phyloP scores from a whole-genome alignment of 2,888 invertebrate species.

The Carpatolechia fugitivella region DNA sequence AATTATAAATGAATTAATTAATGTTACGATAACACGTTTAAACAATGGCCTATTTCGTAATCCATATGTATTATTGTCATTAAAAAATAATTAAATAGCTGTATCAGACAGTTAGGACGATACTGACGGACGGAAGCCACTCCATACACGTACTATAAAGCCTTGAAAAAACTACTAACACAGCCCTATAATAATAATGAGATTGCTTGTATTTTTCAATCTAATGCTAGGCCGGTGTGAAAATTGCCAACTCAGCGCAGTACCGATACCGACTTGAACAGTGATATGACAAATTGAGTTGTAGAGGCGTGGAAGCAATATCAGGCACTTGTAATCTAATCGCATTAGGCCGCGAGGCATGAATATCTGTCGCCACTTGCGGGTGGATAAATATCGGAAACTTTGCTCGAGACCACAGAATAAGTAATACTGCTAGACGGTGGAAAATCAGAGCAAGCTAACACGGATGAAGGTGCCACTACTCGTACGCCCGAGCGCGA shows the following conservation, averaged over 20 bases:
- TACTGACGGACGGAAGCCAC: no score
- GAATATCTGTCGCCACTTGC: slow-evolving; percentile 1
- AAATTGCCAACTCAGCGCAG: not conserved
- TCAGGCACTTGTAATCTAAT: not conserved
- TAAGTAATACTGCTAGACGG: not conserved
- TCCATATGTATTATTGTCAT: no score
- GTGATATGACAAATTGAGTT: not conserved
- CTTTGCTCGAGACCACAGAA: not conserved
- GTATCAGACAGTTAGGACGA: no score
- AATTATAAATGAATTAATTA: no score
- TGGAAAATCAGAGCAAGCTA: slow-evolving; percentile 29
- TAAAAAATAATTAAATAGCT: no score
- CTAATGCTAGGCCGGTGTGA: no score
- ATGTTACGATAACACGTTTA: no score
- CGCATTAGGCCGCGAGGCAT: not conserved
- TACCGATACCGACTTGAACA: not conserved
- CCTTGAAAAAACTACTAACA: no score
- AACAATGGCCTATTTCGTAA: no score
- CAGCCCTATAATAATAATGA: no score
- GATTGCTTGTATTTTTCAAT: no score
- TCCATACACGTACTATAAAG: no score
- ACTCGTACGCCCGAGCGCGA: slow-evolving; percentile 1
- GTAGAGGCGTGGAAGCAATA: not conserved
- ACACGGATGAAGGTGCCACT: slow-evolving; percentile 31
- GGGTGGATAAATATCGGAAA: not conserved